Evolutionary conservation across 1,140 invertebrate species (phyloP), one percentile per base, ranked within the genome.

Genomic region (Cecropterus lyciades): DNA sequence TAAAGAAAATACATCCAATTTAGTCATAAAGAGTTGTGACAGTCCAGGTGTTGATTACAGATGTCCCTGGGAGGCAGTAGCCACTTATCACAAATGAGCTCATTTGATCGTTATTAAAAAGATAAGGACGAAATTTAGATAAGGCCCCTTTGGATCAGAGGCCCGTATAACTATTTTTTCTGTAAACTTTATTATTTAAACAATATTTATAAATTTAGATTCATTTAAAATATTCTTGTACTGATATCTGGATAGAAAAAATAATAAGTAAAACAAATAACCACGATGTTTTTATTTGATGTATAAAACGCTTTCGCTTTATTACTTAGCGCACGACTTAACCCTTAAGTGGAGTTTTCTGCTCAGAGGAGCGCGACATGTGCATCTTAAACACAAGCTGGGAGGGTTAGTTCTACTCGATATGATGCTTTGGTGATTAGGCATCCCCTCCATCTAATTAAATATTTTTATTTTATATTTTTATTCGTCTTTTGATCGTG

Each of bases 341-440:
- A 80, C 64, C 77, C 80, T 84, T 81, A 85, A 87, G 82, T 83
- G 83, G 73, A 79, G 64, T 84, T 89, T 84, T 82, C 76, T 84
- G 80, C 79, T 75, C 73, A 67, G 70, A 76, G 76, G 77, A 82
- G 75, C 80, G 78, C 68, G 77, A 80, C 81, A 86, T 82, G 82
- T 80, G 83, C 71, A 73, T 72, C 80, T 84, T 85, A 80, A 79
- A 74, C 77, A 76, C 70, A 77, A 70, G 67, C 70, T 75, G 75
- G 76, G 79, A 76, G 82, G 82, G 76, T 81, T 79, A 72, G 69
- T 55, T 55, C 30, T 40, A 37, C 46, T 46, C 33, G 59, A 62
- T 49, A 37, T 33, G 46, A 51, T 37, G 33, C 33, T 37, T 37
- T 37, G 10, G 30, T 42, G 45, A 62, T 62, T 62, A 51, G 46